Conservation (phyloP, 2,113 vertebrate species). For the Columba janthina region DNA sequence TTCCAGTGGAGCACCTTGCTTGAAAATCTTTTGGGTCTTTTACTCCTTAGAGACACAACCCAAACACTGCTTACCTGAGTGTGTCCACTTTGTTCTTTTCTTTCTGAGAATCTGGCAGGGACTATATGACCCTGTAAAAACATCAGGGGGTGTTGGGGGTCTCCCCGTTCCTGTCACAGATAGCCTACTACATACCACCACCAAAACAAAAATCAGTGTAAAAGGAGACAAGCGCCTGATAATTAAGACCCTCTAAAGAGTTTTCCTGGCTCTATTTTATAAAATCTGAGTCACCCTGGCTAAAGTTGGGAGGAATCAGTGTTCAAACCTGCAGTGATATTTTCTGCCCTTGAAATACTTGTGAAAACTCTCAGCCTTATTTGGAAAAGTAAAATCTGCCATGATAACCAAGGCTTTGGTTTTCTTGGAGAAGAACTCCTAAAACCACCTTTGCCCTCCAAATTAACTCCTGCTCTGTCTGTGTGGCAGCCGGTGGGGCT, state of each 20-base stretch:
- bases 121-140: background rate
- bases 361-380: background rate
- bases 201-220: background rate
- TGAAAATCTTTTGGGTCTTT: background rate
- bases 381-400: background rate
- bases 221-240: background rate
- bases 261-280: slow-evolving; percentile 47
- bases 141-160: fast-evolving
- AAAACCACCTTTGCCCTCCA: background rate
- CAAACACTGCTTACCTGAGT: background rate
- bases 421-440: background rate
- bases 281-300: background rate
- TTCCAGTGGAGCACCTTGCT: background rate
- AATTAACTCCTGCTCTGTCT: background rate
- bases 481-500: background rate
- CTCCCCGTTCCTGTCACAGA: background rate
- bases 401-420: background rate
- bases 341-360: background rate
- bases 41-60: background rate
- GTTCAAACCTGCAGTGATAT: background rate
- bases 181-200: background rate
- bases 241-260: background rate
- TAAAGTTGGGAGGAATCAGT: slow-evolving; percentile 2
- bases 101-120: background rate
- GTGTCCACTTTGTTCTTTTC: background rate